These are phyloP conservation scores for Homarus gammarus DNA, from an alignment of 2,888 invertebrate species.

Conservation along the genomic window DNA sequence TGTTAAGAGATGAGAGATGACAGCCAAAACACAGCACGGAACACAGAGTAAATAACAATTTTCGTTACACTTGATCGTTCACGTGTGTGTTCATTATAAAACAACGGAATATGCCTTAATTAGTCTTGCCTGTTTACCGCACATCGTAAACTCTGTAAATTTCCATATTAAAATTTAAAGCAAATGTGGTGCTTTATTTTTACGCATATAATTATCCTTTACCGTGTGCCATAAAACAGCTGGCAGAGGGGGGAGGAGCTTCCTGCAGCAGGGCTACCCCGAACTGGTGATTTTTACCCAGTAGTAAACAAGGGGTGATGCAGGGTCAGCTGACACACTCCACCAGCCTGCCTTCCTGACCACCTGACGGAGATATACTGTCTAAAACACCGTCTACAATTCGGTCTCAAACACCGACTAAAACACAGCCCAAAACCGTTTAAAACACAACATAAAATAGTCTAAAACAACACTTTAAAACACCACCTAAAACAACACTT, in stretches of 20 bases:
- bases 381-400: too few species aligned
- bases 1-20: too few species aligned
- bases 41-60: too few species aligned
- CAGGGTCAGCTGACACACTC: too few species aligned
- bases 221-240: constrained; percentile 46
- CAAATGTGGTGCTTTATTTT: constrained; percentile 51
- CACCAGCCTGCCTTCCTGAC: too few species aligned
- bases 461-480: too few species aligned
- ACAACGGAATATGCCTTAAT: constrained; percentile 29
- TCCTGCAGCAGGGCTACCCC: background rate
- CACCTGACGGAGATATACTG: too few species aligned
- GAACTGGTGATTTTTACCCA: background rate
- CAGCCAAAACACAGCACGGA: too few species aligned
- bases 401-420: too few species aligned
- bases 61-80: background rate
- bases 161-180: constrained; percentile 38
- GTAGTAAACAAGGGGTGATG: background rate
- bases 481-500: too few species aligned
- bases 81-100: constrained; percentile 11
- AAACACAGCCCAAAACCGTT: too few species aligned
- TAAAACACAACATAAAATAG: too few species aligned
- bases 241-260: constrained; percentile 1
- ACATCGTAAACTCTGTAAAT: constrained; percentile 30
- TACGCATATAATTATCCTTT: constrained; percentile 58
- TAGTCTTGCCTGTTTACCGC: constrained; percentile 44